These are phyloP conservation scores for Pantelozetes paolii DNA, from an alignment of 2,888 invertebrate genomes.

Conservation along the genomic window DNA sequence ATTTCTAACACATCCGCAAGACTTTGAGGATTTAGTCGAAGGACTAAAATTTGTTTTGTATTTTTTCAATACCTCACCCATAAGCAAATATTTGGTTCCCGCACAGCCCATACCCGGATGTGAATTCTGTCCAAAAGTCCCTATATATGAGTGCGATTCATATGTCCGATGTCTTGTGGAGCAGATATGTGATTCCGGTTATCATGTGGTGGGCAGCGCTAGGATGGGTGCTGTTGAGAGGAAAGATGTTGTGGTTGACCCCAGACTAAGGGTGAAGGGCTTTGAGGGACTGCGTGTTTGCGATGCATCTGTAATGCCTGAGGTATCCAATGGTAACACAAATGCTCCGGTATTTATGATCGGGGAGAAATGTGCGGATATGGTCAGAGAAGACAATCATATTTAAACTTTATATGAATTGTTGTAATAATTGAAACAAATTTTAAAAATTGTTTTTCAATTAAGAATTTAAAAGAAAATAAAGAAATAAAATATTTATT, in stretches of 20 bases:
- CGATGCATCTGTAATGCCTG: conserved; percentile 3
- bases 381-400: neutral
- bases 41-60: neutral
- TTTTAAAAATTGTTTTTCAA: neutral
- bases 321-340: neutral
- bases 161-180: neutral
- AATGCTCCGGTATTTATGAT: conserved; percentile 18
- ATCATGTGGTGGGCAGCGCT: neutral
- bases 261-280: neutral
- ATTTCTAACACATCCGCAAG: neutral
- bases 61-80: neutral
- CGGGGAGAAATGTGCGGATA: conserved; percentile 1
- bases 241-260: neutral
- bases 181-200: neutral
- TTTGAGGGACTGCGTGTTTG: neutral
- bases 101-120: neutral
- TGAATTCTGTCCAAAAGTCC: neutral
- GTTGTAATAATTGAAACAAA: neutral
- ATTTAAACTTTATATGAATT: neutral
- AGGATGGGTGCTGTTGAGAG: neutral
- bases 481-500: no score
- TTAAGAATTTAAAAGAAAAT: neutral
- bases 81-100: neutral
- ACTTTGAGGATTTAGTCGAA: neutral
- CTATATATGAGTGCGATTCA: neutral